These are phyloP conservation scores for Steinernema hermaphroditum DNA, from an alignment of 2,888 invertebrate species.

Conservation along the genomic window DNA sequence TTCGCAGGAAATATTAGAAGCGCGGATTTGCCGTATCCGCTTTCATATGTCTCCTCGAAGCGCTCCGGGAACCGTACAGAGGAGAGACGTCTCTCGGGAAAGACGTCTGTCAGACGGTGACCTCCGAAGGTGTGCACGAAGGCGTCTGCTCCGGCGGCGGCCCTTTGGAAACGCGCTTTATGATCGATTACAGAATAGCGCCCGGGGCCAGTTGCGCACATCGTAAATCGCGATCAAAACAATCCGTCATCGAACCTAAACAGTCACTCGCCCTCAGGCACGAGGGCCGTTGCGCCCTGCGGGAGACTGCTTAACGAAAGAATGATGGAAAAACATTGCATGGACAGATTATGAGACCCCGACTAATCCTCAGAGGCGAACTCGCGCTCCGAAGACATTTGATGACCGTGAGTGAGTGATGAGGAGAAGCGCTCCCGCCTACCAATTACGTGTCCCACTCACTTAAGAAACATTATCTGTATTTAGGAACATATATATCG, in stretches of 20 bases:
- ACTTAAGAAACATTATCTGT: too few relatives aligned
- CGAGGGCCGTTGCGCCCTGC: conserved; percentile 8
- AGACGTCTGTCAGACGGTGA: conserved; percentile 16
- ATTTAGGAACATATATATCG: neutral
- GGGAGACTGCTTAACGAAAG: conserved; percentile 15
- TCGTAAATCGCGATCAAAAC: conserved; percentile 31
- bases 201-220: conserved; percentile 26
- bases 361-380: conserved; percentile 20
- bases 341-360: conserved; percentile 24
- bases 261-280: conserved; percentile 13
- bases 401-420: conserved; percentile 18
- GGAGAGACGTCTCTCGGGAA: neutral
- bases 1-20: conserved; percentile 22
- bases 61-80: neutral
- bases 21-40: conserved; percentile 20
- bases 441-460: too few relatives aligned
- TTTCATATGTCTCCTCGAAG: conserved; percentile 16
- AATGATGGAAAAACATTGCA: conserved; percentile 29
- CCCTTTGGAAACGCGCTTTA: neutral
- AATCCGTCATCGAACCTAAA: conserved; percentile 30
- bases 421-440: neutral
- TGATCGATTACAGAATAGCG: conserved; percentile 23
- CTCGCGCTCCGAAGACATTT: conserved; percentile 6
- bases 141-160: conserved; percentile 4
- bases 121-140: conserved; percentile 25